Evolutionary conservation across 2,888 invertebrate genomes (phyloP), one percentile per base, ranked within the genome.

Genomic region (Drosophila diplacantha): DNA sequence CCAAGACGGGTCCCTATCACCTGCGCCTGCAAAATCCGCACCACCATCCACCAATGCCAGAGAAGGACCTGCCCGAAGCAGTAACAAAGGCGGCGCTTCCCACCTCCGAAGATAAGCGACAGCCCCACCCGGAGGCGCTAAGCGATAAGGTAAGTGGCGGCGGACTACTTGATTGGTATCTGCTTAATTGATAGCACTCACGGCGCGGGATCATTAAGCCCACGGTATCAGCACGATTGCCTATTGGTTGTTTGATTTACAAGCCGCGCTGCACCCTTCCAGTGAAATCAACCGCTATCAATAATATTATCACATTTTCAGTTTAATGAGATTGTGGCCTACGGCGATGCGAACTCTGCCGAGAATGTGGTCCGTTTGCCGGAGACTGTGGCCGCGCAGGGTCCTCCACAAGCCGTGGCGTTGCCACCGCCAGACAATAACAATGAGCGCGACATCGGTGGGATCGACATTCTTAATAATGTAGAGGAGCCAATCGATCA

Each of bases 311-410:
- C 20, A 22, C 12, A 47, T 68, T 14, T 69, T 8, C 47, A 81
- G 83, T 38, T 65, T 11, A 55, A 72, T 37, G 47, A 53, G 11
- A 64, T 53, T 18, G 46, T 46, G 18, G 65, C 63, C 18, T 81
- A 78, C 26, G 56, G 51, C 32, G 53, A 72, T 49, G 58, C 38
- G 8, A 72, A 75, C 34, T 70, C 71, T 4, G 71, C 55, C 35
- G 81, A 86, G 51, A 79, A 79, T 47, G 82, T 72, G 18, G 83
- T 57, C 6, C 76, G 79, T 26, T 46, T 80, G 8, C 82, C 83
- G 9, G 83, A 85, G 57, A 72, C 72, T 0, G 69, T 62, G 29
- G 70, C 24, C 3, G 58, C 44, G 1, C 53, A 56, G 38, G 58
- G 14, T 5, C 58, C 37, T 2, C 58, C 44, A 1, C 58, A 44